phyloP scores from a whole-genome alignment of 2,797 vertebrate genomes.

The Margarornis squamiger region DNA sequence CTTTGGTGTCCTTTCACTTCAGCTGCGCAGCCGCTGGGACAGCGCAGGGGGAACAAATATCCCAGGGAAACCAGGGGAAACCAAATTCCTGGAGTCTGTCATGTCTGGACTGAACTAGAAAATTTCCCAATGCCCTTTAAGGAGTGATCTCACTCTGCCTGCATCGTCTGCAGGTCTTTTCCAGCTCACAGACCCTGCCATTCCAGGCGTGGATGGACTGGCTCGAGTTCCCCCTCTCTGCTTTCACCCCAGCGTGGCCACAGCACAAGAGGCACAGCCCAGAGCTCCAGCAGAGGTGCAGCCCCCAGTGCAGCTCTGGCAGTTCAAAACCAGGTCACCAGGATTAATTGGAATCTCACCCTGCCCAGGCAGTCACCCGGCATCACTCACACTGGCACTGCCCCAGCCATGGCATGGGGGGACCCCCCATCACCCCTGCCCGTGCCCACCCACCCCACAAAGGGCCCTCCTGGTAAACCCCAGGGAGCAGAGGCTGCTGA shows the following conservation, averaged over 20 bases:
- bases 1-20: fast-evolving
- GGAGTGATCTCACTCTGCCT: background rate
- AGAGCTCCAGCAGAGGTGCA: background rate
- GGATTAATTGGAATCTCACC: background rate
- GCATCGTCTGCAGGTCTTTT: background rate
- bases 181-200: background rate
- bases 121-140: background rate
- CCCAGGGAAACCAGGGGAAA: background rate
- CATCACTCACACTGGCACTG: background rate
- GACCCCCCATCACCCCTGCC: background rate
- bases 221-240: background rate
- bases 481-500: fast-evolving
- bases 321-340: background rate
- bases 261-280: background rate
- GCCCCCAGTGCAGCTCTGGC: background rate
- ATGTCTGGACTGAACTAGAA: fast-evolving
- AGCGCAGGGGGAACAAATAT: fast-evolving
- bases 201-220: background rate
- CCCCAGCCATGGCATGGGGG: background rate
- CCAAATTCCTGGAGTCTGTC: background rate
- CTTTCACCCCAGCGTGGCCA: background rate
- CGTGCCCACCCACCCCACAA: fast-evolving
- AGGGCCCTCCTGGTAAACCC: background rate
- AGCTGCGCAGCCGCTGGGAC: background rate
- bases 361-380: fast-evolving